These are phyloP conservation scores for Eulithis prunata DNA, from an alignment of 2,888 invertebrate species.

Conservation along the genomic window DNA sequence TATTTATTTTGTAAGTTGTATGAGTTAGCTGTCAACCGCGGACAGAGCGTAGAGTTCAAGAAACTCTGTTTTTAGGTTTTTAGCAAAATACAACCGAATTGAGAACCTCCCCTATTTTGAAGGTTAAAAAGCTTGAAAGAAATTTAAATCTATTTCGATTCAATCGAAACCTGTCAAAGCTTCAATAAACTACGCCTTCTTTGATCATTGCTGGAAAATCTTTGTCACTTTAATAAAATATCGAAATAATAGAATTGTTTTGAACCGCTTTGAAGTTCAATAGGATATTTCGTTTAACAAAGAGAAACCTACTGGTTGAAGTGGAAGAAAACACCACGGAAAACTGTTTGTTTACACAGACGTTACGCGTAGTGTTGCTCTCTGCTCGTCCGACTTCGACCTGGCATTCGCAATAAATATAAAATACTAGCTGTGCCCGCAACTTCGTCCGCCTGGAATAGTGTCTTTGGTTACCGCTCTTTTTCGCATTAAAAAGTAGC, in stretches of 20 bases:
- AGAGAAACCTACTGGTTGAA: conserved; percentile 46
- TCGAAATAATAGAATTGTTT: conserved; percentile 31
- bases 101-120: too few species aligned
- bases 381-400: conserved; percentile 11
- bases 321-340: conserved; percentile 42
- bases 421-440: too few species aligned
- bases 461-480: too few species aligned
- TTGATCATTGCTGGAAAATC: conserved; percentile 21
- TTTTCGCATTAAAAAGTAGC: too few species aligned
- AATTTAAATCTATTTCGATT: not conserved
- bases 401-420: too few species aligned
- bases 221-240: conserved; percentile 24
- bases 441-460: too few species aligned
- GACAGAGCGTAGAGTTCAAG: not conserved
- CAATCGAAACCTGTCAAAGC: not conserved
- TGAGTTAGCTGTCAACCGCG: not conserved
- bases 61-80: not conserved
- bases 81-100: too few species aligned
- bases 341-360: conserved; percentile 57
- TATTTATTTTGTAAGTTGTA: not conserved
- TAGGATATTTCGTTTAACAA: conserved; percentile 50
- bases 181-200: conserved; percentile 17
- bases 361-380: conserved; percentile 42
- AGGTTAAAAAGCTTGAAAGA: not conserved
- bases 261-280: conserved; percentile 45